These are phyloP conservation scores for Rousettus madagascariensis DNA, from an alignment of 2,797 vertebrate genomes.

Conservation along the genomic window DNA sequence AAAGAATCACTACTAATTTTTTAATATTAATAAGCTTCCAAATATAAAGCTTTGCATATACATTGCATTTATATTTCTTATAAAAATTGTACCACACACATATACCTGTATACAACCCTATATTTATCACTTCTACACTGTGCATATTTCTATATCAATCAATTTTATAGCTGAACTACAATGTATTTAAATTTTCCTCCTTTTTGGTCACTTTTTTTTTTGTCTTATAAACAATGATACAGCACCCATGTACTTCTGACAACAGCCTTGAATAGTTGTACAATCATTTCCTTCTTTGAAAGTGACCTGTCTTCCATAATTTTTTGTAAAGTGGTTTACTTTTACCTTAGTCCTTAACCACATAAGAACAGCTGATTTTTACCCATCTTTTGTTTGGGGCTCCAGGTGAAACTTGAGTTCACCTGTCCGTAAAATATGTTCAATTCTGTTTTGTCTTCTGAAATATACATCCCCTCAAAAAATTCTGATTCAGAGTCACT, in stretches of 20 bases:
- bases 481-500: background rate
- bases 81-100: background rate
- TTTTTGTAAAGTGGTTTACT: background rate
- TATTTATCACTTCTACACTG: background rate
- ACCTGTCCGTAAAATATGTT: background rate
- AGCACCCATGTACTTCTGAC: background rate
- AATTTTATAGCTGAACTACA: background rate
- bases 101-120: background rate
- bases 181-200: background rate
- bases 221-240: background rate
- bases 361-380: background rate
- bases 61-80: background rate
- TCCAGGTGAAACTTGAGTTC: conserved; percentile 4
- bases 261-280: background rate
- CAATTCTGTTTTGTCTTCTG: background rate
- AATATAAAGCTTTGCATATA: background rate
- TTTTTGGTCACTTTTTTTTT: background rate
- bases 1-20: background rate
- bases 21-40: background rate
- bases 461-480: background rate
- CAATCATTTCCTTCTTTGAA: background rate
- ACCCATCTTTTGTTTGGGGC: background rate
- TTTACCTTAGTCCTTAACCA: background rate
- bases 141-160: background rate
- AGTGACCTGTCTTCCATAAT: background rate